phyloP scores from a whole-genome alignment of 2,888 invertebrate genomes.

The Drosophila neoperkinsi region DNA sequence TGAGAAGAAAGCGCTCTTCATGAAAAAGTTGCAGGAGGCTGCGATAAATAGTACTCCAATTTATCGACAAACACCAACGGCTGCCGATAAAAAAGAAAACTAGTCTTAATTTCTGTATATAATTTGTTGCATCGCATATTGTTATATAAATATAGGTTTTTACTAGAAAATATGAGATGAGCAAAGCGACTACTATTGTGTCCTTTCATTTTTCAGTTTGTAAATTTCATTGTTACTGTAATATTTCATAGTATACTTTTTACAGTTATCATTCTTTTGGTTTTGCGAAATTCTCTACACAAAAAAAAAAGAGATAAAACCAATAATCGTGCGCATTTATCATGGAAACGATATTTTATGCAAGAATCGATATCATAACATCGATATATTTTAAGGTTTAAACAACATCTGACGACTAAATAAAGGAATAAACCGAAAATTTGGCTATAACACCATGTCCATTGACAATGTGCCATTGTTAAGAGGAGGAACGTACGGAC shows the following conservation, averaged over 20 bases:
- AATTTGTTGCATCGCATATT: conserved; percentile 30
- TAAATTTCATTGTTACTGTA: neutral
- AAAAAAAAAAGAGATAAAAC: neutral
- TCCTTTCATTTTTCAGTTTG: neutral
- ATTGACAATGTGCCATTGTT: conserved; percentile 39
- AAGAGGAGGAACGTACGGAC: conserved; percentile 13
- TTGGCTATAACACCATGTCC: conserved; percentile 38
- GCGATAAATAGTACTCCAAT: conserved; percentile 67
- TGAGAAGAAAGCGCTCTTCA: conserved; percentile 77
- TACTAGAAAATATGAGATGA: neutral
- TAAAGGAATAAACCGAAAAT: neutral
- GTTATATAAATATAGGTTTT: conserved; percentile 34
- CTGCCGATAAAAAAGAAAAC: conserved; percentile 52
- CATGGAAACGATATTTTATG: neutral
- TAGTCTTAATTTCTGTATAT: conserved; percentile 28
- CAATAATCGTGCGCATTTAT: neutral
- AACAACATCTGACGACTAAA: conserved; percentile 24
- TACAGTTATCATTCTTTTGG: neutral
- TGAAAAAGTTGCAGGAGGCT: conserved; percentile 79
- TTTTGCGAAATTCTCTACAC: neutral
- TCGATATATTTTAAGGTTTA: conserved; percentile 32
- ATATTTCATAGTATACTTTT: neutral
- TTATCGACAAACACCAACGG: conserved; percentile 46
- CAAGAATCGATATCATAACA: conserved; percentile 23
- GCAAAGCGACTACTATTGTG: neutral